These are phyloP conservation scores for Moxostoma hubbsi DNA, from an alignment of 2,797 vertebrate species.

Conservation along the genomic window DNA sequence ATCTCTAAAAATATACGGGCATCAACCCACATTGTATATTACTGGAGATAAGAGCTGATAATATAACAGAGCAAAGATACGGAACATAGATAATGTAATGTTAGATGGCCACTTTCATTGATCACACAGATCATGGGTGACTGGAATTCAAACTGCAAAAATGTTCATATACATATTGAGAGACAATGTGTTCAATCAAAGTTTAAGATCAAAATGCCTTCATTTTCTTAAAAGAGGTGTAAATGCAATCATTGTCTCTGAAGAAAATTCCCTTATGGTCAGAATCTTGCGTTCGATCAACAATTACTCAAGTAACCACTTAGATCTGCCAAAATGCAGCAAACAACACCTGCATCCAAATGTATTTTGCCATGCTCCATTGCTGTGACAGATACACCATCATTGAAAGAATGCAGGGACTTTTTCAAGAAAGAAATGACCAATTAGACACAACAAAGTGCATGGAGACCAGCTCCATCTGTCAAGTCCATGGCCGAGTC, in stretches of 20 bases:
- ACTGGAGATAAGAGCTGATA: conserved; percentile 26
- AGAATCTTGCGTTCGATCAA: too few species aligned
- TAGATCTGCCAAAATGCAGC: conserved; percentile 58
- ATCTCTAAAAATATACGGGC: conserved; percentile 33
- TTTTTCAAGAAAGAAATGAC: conserved; percentile 55
- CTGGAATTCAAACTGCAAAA: too few species aligned
- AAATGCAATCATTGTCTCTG: too few species aligned
- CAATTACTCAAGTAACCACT: conserved; percentile 51
- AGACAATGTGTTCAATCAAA: conserved; percentile 8
- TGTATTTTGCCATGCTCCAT: too few species aligned
- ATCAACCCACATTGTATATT: conserved; percentile 47
- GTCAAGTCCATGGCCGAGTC: conserved; percentile 49
- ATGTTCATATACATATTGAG: too few species aligned
- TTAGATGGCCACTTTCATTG: conserved; percentile 56
- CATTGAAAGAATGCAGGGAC: too few species aligned
- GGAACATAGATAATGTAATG: conserved; percentile 24
- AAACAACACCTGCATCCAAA: neutral
- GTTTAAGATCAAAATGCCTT: conserved; percentile 50
- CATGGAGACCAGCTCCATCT: conserved; percentile 27
- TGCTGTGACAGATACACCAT: conserved; percentile 14
- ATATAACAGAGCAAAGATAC: conserved; percentile 16
- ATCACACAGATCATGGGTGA: too few species aligned
- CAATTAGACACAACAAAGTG: conserved; percentile 60
- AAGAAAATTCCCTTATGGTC: too few species aligned
- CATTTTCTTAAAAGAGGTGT: too few species aligned